Evolutionary conservation across 2,113 vertebrate genomes (phyloP).

Genomic region (Megaleporinus macrocephalus): DNA sequence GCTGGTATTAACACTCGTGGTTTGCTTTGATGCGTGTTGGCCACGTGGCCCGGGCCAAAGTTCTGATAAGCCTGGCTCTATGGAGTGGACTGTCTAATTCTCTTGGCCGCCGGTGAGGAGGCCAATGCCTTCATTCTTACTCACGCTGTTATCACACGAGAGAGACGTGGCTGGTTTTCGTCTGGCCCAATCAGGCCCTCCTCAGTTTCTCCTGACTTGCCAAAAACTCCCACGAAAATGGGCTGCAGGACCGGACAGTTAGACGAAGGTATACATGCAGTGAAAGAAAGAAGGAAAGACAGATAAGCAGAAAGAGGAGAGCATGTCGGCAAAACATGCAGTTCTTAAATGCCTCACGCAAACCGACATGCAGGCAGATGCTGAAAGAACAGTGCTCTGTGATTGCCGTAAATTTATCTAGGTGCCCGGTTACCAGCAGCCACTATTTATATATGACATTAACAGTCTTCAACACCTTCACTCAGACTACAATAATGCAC

Average conservation of each 20-base stretch:
- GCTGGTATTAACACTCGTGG: not conserved
- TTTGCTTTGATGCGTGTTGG: constrained; percentile 9
- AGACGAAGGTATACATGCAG: not conserved
- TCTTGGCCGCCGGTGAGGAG: constrained; percentile 45
- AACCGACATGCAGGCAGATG: not conserved
- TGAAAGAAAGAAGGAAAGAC: not conserved
- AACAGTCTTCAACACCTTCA: not conserved
- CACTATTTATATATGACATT: not conserved
- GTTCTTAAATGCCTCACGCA: not conserved
- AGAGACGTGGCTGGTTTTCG: constrained; percentile 59
- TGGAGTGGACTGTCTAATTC: constrained; percentile 56
- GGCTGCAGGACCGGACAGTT: constrained; percentile 12
- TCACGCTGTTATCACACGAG: constrained; percentile 57
- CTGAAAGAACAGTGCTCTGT: not conserved
- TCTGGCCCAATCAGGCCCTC: constrained; percentile 65
- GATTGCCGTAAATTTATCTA: not conserved
- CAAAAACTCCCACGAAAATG: constrained; percentile 45
- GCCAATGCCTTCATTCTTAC: constrained; percentile 53
- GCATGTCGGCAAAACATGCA: not conserved
- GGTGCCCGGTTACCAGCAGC: not conserved
- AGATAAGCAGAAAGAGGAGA: not conserved
- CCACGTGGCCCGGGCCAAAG: constrained; percentile 18
- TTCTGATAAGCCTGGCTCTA: constrained; percentile 49
- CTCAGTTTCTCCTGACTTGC: constrained; percentile 54
- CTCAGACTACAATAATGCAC: not conserved